Base-by-base conservation (phyloP, 2,888 invertebrate genomes). In the Argyra leucocephala region DNA sequence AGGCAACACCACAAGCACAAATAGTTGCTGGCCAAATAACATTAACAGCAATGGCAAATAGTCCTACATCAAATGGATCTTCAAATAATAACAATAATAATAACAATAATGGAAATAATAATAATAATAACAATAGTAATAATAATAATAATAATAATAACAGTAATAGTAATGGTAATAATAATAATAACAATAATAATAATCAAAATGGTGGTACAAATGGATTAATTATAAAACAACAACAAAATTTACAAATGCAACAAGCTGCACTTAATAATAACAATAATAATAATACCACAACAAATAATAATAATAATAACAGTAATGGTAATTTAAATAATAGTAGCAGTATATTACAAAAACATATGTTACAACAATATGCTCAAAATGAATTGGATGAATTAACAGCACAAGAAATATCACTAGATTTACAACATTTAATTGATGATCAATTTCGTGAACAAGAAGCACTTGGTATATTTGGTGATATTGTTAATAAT, bases 391-490 rank as follows among this genome's bases (percentile, higher is more conserved):
- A 94, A 76, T 81, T 94, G 68, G 90, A 91, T 76, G 94, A 94
- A 78, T 85, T 96, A 74, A 93, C 93, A 78, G 90, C 91, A 66
- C 92, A 93, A 71, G 96, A 96, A 81, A 93, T 95, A 78, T 92
- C 93, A 70, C 83, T 96, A 75, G 95, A 96, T 76, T 83, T 96
- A 70, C 93, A 95, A 76, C 90, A 92, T 79, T 85, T 96, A 74
- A 94, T 96, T 76, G 93, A 94, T 81, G 94, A 94, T 78, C 92
- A 93, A 81, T 93, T 94, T 81, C 87, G 89, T 73, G 92, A 93
- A 72, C 85, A 86, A 75, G 86, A 86, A 74, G 82, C 84, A 3
- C 80, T 86, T 79, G 91, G 91, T 48, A 83, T 94, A 59, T 89
- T 94, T 79, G 88, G 87, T 72, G 94, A 94, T 76, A 91, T 94